Evolutionary conservation across 64 coral and sea anemone species (phyloP).

Genomic region (Stichodactyla helianthus): DNA sequence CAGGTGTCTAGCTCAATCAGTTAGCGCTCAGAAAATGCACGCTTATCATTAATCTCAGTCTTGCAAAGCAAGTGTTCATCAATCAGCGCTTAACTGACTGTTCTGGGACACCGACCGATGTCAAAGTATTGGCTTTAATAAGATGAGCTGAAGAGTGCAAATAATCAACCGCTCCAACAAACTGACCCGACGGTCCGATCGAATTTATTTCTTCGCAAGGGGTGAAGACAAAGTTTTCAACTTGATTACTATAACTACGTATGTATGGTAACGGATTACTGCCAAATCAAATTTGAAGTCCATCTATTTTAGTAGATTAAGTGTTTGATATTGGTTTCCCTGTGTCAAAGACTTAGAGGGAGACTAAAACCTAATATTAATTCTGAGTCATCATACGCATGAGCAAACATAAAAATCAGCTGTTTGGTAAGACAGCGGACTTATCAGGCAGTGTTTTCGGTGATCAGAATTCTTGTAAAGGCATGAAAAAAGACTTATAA

Average conservation of each 20-base stretch:
- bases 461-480: background rate
- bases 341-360: background rate
- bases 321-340: background rate
- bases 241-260: no score
- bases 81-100: background rate
- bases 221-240: no score
- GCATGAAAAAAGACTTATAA: background rate
- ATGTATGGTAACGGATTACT: no score
- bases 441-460: background rate
- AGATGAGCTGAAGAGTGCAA: no score
- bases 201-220: no score
- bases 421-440: background rate
- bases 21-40: background rate
- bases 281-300: no score
- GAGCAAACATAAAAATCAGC: background rate
- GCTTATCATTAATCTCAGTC: background rate
- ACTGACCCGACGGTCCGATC: no score
- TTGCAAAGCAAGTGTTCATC: background rate
- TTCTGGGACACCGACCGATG: background rate
- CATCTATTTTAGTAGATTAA: background rate
- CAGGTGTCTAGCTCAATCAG: background rate
- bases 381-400: slow-evolving; percentile 24
- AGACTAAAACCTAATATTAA: background rate
- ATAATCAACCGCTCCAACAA: no score
- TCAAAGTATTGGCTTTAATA: no score